Percentiles rank a stretch among this genome's conserved stretches.
These are phyloP conservation scores for Acanthopleura granulata DNA, from an alignment of 2,888 invertebrate genomes.

Conservation along the genomic window DNA sequence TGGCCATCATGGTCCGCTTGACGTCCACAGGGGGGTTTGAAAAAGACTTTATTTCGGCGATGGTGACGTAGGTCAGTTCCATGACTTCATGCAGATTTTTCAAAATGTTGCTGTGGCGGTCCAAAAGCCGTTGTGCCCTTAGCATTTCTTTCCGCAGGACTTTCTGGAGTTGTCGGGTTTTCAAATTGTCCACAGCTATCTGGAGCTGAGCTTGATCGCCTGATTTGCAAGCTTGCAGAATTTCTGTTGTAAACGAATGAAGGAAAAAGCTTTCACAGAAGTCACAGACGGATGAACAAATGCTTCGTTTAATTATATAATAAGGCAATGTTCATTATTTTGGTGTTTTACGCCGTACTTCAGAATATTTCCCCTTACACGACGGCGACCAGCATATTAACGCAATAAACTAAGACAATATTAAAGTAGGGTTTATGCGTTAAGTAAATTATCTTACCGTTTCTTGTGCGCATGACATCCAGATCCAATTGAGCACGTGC, in stretches of 20 bases:
- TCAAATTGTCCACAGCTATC: background rate
- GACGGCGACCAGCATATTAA: no score
- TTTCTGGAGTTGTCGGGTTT: background rate
- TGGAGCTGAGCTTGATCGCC: background rate
- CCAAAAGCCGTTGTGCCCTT: slow-evolving; percentile 42
- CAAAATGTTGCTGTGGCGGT: slow-evolving; percentile 43
- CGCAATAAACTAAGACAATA: no score
- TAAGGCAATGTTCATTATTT: no score
- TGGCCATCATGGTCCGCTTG: slow-evolving; percentile 61
- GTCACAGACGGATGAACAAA: no score
- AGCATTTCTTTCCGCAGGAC: background rate
- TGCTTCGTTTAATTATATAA: no score
- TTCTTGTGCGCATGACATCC: slow-evolving; percentile 1
- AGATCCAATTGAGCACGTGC: slow-evolving; percentile 2
- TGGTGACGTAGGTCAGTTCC: slow-evolving; percentile 59
- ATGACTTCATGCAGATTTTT: slow-evolving; percentile 45
- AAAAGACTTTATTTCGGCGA: slow-evolving; percentile 63
- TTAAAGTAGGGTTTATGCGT: no score
- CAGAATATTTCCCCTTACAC: no score
- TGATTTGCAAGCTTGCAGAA: background rate
- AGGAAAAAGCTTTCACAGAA: background rate
- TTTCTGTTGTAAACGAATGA: background rate
- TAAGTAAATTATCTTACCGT: slow-evolving; percentile 5
- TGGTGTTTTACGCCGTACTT: no score
- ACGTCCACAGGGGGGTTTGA: slow-evolving; percentile 55